Evolutionary conservation across 1,140 invertebrate species (phyloP), one percentile per base, ranked within the genome.

Genomic region (Drosophila varians): DNA sequence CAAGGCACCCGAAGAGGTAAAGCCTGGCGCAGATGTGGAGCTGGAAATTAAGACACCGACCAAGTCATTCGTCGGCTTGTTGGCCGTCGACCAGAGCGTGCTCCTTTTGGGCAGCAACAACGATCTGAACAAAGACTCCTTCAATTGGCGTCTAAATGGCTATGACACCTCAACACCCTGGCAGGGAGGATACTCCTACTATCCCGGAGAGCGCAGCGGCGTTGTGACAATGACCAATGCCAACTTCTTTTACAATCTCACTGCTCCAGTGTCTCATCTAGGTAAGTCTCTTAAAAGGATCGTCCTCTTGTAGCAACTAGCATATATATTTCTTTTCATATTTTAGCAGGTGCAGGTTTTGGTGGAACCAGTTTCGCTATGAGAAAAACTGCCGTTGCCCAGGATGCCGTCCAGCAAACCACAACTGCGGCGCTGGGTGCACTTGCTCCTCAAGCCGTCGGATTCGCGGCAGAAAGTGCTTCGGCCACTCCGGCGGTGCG

Each of bases 81-180:
- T 97, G 55, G 97, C 89, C 0, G 94, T 99, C 2, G 97, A 99
- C 92, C 96, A 98, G 90, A 96, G 96, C 91, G 96, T 97, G 0
- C 84, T 96, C 0, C 83, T 97, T 1, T 92, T 98, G 8, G 83
- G 76, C 31, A 45, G 7, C 36, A 80, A 76, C 19, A 89, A 89
- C 34, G 89, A 90, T 26, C 34, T 90, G 9, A 66, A 21, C 31
- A 60, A 82, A 46, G 53, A 90, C 45, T 73, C 92, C 3, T 83
- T 91, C 3, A 74, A 83, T 5, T 92, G 84, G 84, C 68, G 92
- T 16, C 68, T 91, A 62, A 75, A 60, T 49, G 34, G 90, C 7
- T 91, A 76, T 16, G 65, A 74, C 14, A 90, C 87, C 0, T 21
- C 43, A 4, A 90, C 90, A 11, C 87, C 90, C n/a, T 77, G 74